Evolutionary conservation across 2,113 vertebrate genomes (phyloP), one percentile per base, ranked within the genome.

Genomic region (Rhipidura dahli): DNA sequence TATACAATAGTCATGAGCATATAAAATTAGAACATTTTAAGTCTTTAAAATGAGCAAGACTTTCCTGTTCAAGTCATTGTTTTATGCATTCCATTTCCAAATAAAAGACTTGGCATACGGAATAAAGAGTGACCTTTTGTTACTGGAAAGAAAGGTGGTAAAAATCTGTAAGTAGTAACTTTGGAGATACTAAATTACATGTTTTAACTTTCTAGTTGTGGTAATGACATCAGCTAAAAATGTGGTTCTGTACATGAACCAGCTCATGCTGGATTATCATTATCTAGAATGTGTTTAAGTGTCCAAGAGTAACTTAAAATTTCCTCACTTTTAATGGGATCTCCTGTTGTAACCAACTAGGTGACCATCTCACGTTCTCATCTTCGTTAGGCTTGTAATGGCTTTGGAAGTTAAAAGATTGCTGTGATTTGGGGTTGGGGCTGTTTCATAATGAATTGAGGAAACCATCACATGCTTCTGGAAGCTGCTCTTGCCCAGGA

Each of bases 41-140:
- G 49, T 70, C 53, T 66, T 90, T 83, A 88, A 83, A 69, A 70
- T 63, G 60, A 89, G 28, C 4, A 7, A 94, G 83, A 63, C 91
- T 94, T 92, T 91, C 60, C 87, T 92, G 51, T 76, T 95, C 65
- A 81, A 59, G 83, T 69, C 31, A 72, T 71, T 88, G 80, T 89
- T 96, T 85, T 63, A 76, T 93, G 84, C 75, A 73, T 92, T 96
- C 83, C 61, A 40, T 93, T 94, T 93, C 87, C 77, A 90, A 97
- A 97, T 96, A 96, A 97, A 96, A 75, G 59, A 93, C 75, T 89
- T 87, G 66, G 37, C 39, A 26, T 73, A 71, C 0, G 0, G 33
- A 56, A 63, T 53, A 31, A 35, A 61, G 83, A 80, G 61, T 90
- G 90, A 27, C 23, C 10, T 87, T 84, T 89, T 87, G 12, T 92